A percentile compares a stretch with the other conserved stretches of the same genome.
phyloP scores from a whole-genome alignment of 2,888 invertebrate species.

The Agonopterix heracliana region DNA sequence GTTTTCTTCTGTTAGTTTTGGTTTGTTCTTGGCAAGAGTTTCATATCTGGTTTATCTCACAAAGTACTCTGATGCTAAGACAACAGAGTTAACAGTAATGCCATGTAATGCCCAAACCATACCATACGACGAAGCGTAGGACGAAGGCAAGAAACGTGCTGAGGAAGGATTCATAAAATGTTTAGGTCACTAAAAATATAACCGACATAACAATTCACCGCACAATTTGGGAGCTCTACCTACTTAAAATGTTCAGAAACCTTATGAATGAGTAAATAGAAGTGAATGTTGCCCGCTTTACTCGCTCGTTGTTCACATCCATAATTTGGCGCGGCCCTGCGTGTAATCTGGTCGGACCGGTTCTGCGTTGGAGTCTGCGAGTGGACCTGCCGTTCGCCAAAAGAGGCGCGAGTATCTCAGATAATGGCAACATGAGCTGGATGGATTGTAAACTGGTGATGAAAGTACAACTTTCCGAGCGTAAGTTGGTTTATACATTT shows the following conservation, averaged over 20 bases:
- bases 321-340: slow-evolving; percentile 57
- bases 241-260: slow-evolving; percentile 18
- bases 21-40: too few relatives aligned
- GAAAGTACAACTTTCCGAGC: background rate
- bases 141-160: slow-evolving; percentile 17
- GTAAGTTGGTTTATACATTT: background rate
- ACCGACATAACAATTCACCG: slow-evolving; percentile 16
- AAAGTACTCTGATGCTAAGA: too few relatives aligned
- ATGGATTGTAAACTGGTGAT: slow-evolving; percentile 16
- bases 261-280: slow-evolving; percentile 31
- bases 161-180: slow-evolving; percentile 23
- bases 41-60: too few relatives aligned
- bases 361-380: slow-evolving; percentile 57
- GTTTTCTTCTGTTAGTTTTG: too few relatives aligned
- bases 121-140: slow-evolving; percentile 12
- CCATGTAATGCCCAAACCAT: too few relatives aligned
- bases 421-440: slow-evolving; percentile 40
- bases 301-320: slow-evolving; percentile 29
- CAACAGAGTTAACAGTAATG: too few relatives aligned
- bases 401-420: slow-evolving; percentile 58
- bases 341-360: slow-evolving; percentile 69
- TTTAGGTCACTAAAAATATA: slow-evolving; percentile 50
- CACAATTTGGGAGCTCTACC: too few relatives aligned
- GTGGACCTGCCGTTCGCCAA: slow-evolving; percentile 69
- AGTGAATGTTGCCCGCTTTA: slow-evolving; percentile 34